Evolutionary conservation across 1,140 invertebrate species (phyloP).

Genomic region (Pseudomyrmex cubaensis): DNA sequence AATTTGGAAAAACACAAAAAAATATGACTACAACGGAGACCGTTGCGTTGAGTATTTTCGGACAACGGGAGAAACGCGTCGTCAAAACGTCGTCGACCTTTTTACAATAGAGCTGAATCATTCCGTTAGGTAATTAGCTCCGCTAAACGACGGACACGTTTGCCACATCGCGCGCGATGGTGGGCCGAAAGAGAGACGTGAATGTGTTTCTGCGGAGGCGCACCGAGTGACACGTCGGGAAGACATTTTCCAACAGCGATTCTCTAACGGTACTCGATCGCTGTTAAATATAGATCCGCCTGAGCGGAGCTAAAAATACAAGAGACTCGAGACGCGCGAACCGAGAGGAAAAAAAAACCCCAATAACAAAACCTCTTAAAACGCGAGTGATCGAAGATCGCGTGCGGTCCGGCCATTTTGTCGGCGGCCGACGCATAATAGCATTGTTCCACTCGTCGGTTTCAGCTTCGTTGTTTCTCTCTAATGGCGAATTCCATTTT

Average conservation of each 20-base stretch:
- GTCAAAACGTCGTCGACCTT: not conserved
- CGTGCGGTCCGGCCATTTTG: constrained; percentile 5
- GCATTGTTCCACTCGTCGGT: not conserved
- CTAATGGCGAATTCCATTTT: constrained; percentile 16
- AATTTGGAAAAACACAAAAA: too few relatives aligned
- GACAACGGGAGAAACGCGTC: not conserved
- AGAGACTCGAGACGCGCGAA: not conserved
- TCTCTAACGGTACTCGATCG: constrained; percentile 34
- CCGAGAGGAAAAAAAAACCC: not conserved
- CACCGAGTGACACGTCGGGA: not conserved
- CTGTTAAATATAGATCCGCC: constrained; percentile 28
- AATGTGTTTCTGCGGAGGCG: not conserved
- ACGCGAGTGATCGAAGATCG: not conserved
- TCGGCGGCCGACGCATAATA: not conserved
- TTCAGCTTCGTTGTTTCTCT: constrained; percentile 1
- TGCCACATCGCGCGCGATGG: constrained; percentile 5
- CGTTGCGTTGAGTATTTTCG: too few relatives aligned
- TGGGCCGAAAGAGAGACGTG: constrained; percentile 16
- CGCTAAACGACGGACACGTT: constrained; percentile 32
- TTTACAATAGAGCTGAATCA: constrained; percentile 22
- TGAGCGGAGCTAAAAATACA: constrained; percentile 18
- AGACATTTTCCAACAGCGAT: constrained; percentile 9
- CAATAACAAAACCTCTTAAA: too few relatives aligned
- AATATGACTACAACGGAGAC: too few relatives aligned
- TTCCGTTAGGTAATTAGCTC: constrained; percentile 50